phyloP scores from a whole-genome alignment of 2,797 vertebrate species.

The Platalea minor region DNA sequence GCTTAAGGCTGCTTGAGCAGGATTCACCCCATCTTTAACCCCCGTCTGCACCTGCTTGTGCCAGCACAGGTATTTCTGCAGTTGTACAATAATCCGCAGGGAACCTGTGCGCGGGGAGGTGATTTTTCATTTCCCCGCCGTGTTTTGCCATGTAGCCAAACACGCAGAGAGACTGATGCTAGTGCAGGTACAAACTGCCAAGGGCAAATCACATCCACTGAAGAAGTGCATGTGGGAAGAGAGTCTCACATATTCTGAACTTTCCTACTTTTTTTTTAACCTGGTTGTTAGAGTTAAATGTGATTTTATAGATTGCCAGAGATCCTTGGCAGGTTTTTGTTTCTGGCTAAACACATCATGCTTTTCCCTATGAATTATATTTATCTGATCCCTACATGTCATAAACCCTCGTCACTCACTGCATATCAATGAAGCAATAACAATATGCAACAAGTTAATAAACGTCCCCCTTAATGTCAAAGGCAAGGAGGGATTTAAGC shows the following conservation, averaged over 20 bases:
- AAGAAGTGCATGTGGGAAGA: not conserved
- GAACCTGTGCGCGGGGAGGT: accelerated
- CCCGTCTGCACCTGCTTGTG: not conserved
- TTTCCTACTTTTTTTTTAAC: not conserved
- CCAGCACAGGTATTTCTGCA: not conserved
- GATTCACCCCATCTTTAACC: not conserved
- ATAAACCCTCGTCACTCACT: not conserved
- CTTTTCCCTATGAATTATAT: not conserved
- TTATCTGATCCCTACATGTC: not conserved
- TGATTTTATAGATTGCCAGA: not conserved
- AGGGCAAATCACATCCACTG: not conserved
- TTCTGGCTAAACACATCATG: not conserved
- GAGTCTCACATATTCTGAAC: not conserved
- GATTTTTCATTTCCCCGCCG: not conserved
- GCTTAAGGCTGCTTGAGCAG: not conserved
- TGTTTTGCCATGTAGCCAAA: not conserved
- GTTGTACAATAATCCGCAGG: not conserved
- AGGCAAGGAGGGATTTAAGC: not conserved
- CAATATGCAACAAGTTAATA: not conserved
- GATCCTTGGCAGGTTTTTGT: not conserved
- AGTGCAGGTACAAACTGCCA: not conserved
- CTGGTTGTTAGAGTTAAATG: not conserved
- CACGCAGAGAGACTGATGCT: not conserved
- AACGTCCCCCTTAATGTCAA: not conserved
- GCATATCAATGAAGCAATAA: not conserved